Evolutionary conservation across 2,888 invertebrate species (phyloP).

Genomic region (Chloromyia formosa): DNA sequence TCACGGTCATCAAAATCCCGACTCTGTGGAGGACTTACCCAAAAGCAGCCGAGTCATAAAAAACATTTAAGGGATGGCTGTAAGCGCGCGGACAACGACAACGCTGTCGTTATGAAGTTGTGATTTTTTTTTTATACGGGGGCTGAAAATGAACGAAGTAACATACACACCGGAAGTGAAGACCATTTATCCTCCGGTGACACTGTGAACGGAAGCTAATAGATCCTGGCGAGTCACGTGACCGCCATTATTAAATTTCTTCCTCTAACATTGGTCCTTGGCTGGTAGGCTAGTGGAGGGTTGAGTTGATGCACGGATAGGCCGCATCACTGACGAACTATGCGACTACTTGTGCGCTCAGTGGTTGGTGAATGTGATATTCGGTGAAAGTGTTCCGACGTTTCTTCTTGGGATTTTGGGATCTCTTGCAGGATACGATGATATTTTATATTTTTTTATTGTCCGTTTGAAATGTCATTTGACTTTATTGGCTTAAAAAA

Average conservation of each 20-base stretch:
- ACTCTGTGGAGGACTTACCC: neutral
- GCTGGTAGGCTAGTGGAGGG: neutral
- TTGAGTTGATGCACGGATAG: neutral
- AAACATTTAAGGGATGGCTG: conserved; percentile 4
- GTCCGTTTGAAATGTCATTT: conserved; percentile 13
- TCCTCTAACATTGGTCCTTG: conserved; percentile 41
- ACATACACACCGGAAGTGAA: conserved; percentile 49
- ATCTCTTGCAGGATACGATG: conserved; percentile 13
- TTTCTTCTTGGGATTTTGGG: conserved; percentile 8
- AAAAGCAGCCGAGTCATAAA: conserved; percentile 27
- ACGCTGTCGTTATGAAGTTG: conserved; percentile 7
- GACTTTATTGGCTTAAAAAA: conserved; percentile 19
- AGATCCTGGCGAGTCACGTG: conserved; percentile 50
- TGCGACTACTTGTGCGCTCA: neutral
- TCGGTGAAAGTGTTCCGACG: neutral
- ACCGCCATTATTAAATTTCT: conserved; percentile 50
- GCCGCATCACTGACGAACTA: neutral
- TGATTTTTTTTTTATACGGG: neutral
- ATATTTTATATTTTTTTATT: conserved; percentile 30
- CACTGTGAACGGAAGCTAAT: conserved; percentile 50
- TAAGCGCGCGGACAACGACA: neutral
- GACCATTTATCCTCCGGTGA: conserved; percentile 49
- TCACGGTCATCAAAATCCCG: conserved; percentile 33
- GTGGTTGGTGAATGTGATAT: neutral
- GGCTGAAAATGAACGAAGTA: conserved; percentile 28